These are phyloP conservation scores for Perizoma affinitatum DNA, from an alignment of 2,888 invertebrate species.

Conservation along the genomic window DNA sequence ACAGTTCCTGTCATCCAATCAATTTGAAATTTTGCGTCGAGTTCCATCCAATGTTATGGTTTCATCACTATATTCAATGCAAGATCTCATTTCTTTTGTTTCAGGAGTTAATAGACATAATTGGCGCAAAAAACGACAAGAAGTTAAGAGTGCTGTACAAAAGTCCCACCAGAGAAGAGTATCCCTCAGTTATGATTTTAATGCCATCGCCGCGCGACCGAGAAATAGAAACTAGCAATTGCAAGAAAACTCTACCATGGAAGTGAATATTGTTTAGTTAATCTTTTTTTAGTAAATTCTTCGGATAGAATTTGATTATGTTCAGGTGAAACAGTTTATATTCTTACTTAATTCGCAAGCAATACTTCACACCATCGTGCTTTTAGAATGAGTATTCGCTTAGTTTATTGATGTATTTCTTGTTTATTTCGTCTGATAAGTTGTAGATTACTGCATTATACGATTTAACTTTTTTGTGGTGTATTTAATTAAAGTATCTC, in stretches of 20 bases:
- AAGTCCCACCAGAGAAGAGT: conserved; percentile 45
- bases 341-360: neutral
- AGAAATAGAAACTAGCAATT: conserved; percentile 1
- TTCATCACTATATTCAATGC: no score
- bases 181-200: conserved; percentile 37
- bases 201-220: conserved; percentile 16
- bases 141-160: conserved; percentile 50
- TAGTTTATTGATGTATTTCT: conserved; percentile 36
- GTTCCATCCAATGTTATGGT: conserved; percentile 5
- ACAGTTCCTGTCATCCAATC: no score
- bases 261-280: conserved; percentile 39
- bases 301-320: conserved; percentile 9
- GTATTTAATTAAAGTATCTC: conserved; percentile 22
- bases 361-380: neutral
- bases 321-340: conserved; percentile 40
- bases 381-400: conserved; percentile 19
- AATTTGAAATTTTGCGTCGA: no score
- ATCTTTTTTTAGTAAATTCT: conserved; percentile 7
- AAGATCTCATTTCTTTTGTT: conserved; percentile 30
- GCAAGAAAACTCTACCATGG: conserved; percentile 45
- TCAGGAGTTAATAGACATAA: conserved; percentile 62
- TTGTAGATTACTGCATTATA: conserved; percentile 49
- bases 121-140: conserved; percentile 53
- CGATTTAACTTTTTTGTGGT: conserved; percentile 37
- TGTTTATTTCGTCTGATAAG: conserved; percentile 44